Evolutionary conservation across 1,140 invertebrate species (phyloP).

Genomic region (Scaptomyza montana): DNA sequence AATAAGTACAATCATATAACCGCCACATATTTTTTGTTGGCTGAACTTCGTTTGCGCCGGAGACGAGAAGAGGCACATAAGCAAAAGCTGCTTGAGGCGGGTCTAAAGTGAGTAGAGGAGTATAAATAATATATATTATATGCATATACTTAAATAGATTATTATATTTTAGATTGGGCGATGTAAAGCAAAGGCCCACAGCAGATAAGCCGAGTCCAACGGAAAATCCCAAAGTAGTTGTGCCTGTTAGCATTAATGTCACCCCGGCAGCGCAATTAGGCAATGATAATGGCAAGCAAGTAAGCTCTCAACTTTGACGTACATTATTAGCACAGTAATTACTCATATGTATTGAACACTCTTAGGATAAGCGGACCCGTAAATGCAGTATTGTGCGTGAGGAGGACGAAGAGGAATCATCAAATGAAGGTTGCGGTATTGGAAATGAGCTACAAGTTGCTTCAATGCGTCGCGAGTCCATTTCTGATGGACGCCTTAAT

Average conservation of each 20-base stretch:
- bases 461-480: constrained; percentile 85
- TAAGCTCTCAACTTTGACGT: constrained; percentile 30
- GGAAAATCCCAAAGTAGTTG: constrained; percentile 57
- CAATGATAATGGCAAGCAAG: constrained; percentile 59
- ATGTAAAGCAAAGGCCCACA: constrained; percentile 41
- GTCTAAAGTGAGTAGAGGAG: constrained; percentile 47
- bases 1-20: constrained; percentile 99
- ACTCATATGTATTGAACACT: constrained; percentile 2
- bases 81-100: constrained; percentile 59
- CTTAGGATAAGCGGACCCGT: constrained; percentile 85
- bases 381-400: constrained; percentile 95
- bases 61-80: constrained; percentile 87
- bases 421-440: constrained; percentile 84
- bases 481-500: constrained; percentile 87
- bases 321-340: not conserved
- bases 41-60: constrained; percentile 94
- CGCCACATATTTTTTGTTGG: constrained; percentile 98
- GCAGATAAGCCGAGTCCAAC: constrained; percentile 68
- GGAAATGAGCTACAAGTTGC: constrained; percentile 84
- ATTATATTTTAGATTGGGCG: constrained; percentile 38
- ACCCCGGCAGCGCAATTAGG: constrained; percentile 60
- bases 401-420: constrained; percentile 91
- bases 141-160: not conserved
- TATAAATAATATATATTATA: not conserved
- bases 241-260: constrained; percentile 74